Evolutionary conservation across 2,888 invertebrate species (phyloP), one percentile per base, ranked within the genome.

Genomic region (Rugalucina vietnamica): DNA sequence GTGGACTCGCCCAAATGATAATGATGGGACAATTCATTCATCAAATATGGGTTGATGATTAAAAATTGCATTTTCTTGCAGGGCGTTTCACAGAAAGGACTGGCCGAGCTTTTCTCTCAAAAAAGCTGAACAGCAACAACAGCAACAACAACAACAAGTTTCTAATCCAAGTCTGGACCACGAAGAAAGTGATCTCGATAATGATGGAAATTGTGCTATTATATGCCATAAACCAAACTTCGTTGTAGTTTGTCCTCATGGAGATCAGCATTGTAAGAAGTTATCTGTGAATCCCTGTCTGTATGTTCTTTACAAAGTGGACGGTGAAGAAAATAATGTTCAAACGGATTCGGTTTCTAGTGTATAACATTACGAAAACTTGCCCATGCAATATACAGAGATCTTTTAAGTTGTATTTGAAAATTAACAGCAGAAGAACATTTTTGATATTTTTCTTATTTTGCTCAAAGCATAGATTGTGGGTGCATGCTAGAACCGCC

Each of bases 71-170:
- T 73, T 27, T 75, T 39, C 21, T 76, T 79, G 12, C 39, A 86
- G 88, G 80, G 84, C 84, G 29, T 84, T 80, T 89, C 90, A 79
- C 88, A 90, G 90, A 90, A 90, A 88, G 86, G 90, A 84, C 37
- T 91, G 90, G 91, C 88, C 85, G 75, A 90, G 86, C 71, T 86
- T 79, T 70, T 82, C 84, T 8, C 50, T 84, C 57, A 74, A 76
- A 36, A 69, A 74, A 71, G 73, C 54, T 70, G 76, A 77, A 54
- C 80, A n/a, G 0, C 75, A 74, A 29, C 39, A 18, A 69, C 21
- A 65, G 60, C 27, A 29, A 50, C 18, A 60, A 57, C 75, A 54
- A 57, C 12, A 70, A 57, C 39, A 54, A 57, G 65, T 70, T 74
- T 36, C 72, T 71, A 69, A 74, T 76, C 24, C 77, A 69, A 39